These are phyloP conservation scores for Hycleus cichorii DNA, from an alignment of 1,140 invertebrate species.

Conservation along the genomic window DNA sequence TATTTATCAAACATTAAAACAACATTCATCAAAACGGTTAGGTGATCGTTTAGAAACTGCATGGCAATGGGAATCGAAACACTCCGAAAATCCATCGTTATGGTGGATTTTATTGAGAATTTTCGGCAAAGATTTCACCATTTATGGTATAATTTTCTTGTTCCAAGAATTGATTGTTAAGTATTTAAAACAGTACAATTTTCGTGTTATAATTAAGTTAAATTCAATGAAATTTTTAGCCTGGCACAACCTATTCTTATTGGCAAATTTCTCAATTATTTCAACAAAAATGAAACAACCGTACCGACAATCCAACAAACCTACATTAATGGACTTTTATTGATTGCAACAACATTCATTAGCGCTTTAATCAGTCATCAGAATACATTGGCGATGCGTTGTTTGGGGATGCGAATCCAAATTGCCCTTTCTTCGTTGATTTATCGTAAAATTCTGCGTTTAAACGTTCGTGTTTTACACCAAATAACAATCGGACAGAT, in stretches of 20 bases:
- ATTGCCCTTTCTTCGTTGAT: constrained; percentile 73
- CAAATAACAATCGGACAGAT: constrained; percentile 70
- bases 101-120: too few species aligned
- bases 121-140: too few species aligned
- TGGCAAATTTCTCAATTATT: constrained; percentile 14
- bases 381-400: constrained; percentile 65
- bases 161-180: too few species aligned
- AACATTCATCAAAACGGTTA: constrained; percentile 33
- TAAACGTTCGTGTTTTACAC: constrained; percentile 66
- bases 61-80: constrained; percentile 43
- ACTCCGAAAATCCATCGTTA: too few species aligned
- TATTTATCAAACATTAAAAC: constrained; percentile 14
- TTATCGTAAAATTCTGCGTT: constrained; percentile 68
- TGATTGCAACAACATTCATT: constrained; percentile 62
- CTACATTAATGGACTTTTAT: constrained; percentile 55
- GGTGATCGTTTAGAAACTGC: constrained; percentile 50
- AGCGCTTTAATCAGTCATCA: constrained; percentile 68
- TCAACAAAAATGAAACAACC: not conserved
- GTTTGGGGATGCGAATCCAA: constrained; percentile 74
- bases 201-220: constrained; percentile 5
- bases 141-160: too few species aligned
- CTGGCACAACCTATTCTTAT: constrained; percentile 18
- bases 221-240: constrained; percentile 2
- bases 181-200: too few species aligned
- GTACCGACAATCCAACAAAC: constrained; percentile 43